A percentile compares a stretch with the other conserved stretches of the same genome.
phyloP scores from a whole-genome alignment of 1,140 invertebrate genomes.

The Bombus pascuorum region DNA sequence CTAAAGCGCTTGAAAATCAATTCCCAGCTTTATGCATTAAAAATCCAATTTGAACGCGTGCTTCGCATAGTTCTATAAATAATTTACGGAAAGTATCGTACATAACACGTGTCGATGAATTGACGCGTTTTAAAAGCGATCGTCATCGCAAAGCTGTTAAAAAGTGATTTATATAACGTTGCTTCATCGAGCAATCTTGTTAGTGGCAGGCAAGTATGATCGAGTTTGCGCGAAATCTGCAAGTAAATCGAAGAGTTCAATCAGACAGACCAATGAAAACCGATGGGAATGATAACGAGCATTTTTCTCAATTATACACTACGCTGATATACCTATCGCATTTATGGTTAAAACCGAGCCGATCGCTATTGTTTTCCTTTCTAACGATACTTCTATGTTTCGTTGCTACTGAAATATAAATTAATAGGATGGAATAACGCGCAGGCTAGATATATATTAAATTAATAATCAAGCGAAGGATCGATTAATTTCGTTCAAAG shows the following conservation, averaged over 20 bases:
- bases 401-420: too few species aligned
- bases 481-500: neutral
- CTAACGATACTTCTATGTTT: neutral
- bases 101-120: neutral
- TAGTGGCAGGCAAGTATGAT: constrained; percentile 5
- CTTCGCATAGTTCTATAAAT: neutral
- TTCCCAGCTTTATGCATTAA: neutral
- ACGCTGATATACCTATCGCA: constrained; percentile 13
- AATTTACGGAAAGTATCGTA: neutral
- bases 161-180: neutral
- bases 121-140: neutral
- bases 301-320: constrained; percentile 41
- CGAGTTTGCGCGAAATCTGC: constrained; percentile 44
- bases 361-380: neutral
- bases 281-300: constrained; percentile 48
- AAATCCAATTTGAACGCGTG: neutral
- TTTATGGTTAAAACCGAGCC: neutral
- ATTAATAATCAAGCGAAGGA: neutral
- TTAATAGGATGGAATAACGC: neutral
- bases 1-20: constrained; percentile 12
- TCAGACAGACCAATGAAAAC: constrained; percentile 43
- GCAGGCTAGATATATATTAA: too few species aligned
- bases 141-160: neutral
- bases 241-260: constrained; percentile 20
- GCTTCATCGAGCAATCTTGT: constrained; percentile 26